Conservation (phyloP, 2,888 invertebrate species). For the Hedychridium roseum region DNA sequence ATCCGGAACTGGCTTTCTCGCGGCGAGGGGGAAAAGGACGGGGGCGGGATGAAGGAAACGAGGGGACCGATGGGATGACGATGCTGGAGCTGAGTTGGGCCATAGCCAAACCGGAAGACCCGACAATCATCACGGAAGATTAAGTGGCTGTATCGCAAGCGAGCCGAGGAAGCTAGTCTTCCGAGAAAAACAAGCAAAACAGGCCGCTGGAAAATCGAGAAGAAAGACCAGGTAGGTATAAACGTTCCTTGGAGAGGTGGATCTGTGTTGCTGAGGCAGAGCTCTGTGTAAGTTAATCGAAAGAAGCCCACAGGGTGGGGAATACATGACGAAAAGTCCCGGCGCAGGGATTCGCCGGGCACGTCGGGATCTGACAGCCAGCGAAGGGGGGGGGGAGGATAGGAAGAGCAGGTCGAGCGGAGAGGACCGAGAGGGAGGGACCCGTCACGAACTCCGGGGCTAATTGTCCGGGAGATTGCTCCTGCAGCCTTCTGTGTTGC, state of each 20-base stretch:
- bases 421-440: constrained; percentile 48
- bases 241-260: too few species aligned
- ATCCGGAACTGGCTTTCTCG: constrained; percentile 28
- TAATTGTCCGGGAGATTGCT: constrained; percentile 61
- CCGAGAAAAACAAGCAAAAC: constrained; percentile 18
- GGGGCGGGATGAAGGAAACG: constrained; percentile 5
- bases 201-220: too few species aligned
- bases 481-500: constrained; percentile 50
- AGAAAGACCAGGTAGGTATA: constrained; percentile 11
- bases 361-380: too few species aligned
- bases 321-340: too few species aligned
- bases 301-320: too few species aligned
- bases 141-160: too few species aligned
- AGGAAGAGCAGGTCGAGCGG: constrained; percentile 26
- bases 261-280: too few species aligned
- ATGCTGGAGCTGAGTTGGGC: too few species aligned
- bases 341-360: too few species aligned
- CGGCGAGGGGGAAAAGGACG: neutral
- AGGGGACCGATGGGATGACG: constrained; percentile 24
- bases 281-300: too few species aligned
- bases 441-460: constrained; percentile 61
- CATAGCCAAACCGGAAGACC: too few species aligned
- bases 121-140: too few species aligned
- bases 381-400: constrained; percentile 31
- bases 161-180: constrained; percentile 15